Percentiles rank a stretch among this genome's conserved stretches.
These are phyloP conservation scores for Galeopterus variegatus DNA, from an alignment of 2,113 vertebrate genomes.

Conservation along the genomic window DNA sequence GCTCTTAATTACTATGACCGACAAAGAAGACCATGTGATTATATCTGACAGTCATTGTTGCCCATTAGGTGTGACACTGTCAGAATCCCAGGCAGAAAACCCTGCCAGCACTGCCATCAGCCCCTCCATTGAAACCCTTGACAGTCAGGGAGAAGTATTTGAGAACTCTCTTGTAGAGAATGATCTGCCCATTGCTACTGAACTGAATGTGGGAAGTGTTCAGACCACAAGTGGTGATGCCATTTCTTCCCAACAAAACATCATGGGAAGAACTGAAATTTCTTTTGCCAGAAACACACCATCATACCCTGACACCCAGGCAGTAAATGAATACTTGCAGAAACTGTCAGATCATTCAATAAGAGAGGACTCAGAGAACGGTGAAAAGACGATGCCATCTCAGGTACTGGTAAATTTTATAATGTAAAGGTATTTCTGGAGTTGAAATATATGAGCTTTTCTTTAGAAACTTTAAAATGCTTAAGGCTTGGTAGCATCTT, in stretches of 20 bases:
- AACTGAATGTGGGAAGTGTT: constrained; percentile 64
- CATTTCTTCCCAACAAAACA: constrained; percentile 27
- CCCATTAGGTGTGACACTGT: constrained; percentile 91
- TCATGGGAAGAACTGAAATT: constrained; percentile 67
- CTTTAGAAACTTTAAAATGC: constrained; percentile 9
- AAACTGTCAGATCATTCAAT: constrained; percentile 88
- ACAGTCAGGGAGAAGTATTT: constrained; percentile 72
- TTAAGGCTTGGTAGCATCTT: constrained; percentile 15
- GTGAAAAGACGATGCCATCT: constrained; percentile 67
- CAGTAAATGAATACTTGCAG: constrained; percentile 90
- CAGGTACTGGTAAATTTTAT: constrained; percentile 84
- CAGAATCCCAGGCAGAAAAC: constrained; percentile 86
- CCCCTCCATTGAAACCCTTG: constrained; percentile 63
- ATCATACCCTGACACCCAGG: constrained; percentile 90
- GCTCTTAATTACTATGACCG: constrained; percentile 97
- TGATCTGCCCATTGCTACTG: constrained; percentile 10
- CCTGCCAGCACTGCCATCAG: constrained; percentile 55
- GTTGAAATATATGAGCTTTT: neutral
- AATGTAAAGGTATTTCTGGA: neutral
- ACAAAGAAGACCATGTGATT: constrained; percentile 99
- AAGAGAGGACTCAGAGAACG: constrained; percentile 85
- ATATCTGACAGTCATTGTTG: constrained; percentile 98
- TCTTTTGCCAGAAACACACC: constrained; percentile 83
- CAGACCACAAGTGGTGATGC: constrained; percentile 18
- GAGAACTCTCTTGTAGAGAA: constrained; percentile 71